These are phyloP conservation scores for Atherinosoma microstoma DNA, from an alignment of 2,797 vertebrate species.

Conservation along the genomic window DNA sequence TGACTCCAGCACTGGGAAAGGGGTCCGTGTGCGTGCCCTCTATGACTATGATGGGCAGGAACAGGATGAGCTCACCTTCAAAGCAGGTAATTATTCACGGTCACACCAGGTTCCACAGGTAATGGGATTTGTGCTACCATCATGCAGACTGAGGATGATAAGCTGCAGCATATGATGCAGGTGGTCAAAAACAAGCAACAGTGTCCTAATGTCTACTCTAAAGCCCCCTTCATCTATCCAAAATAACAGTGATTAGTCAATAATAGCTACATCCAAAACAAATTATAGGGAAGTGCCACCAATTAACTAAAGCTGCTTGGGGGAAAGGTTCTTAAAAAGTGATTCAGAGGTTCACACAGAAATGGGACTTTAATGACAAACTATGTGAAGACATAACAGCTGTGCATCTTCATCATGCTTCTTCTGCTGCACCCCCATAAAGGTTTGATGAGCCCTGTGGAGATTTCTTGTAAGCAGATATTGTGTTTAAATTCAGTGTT, in stretches of 20 bases:
- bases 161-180: constrained; percentile 23
- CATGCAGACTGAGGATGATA: neutral
- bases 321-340: constrained; percentile 29
- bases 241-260: constrained; percentile 66
- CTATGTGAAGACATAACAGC: constrained; percentile 25
- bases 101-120: neutral
- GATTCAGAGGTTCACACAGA: constrained; percentile 6
- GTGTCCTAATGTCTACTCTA: constrained; percentile 25
- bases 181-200: constrained; percentile 28
- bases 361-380: constrained; percentile 31
- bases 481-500: neutral
- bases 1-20: constrained; percentile 79
- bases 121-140: neutral
- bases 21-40: constrained; percentile 91
- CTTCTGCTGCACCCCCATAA: neutral
- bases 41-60: constrained; percentile 98
- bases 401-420: constrained; percentile 13
- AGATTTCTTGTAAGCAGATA: neutral
- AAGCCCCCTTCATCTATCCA: constrained; percentile 27
- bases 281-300: constrained; percentile 62
- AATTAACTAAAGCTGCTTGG: constrained; percentile 51
- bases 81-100: constrained; percentile 86
- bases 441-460: neutral
- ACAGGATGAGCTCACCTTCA: constrained; percentile 96
- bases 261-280: constrained; percentile 57